Conservation (phyloP, 2,113 vertebrate species). For the Nesogale talazaci region DNA sequence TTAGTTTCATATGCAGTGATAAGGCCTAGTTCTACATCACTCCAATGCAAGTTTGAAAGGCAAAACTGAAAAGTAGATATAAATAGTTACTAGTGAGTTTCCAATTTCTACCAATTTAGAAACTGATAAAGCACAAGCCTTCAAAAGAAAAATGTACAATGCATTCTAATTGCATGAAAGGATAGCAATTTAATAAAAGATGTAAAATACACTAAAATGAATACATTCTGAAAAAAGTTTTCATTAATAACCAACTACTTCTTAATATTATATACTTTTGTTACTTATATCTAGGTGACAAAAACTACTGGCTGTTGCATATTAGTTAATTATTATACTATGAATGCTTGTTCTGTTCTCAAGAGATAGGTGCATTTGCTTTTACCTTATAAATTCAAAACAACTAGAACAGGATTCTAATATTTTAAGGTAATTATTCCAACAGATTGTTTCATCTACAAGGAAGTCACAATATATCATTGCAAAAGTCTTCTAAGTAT, state of each 20-base stretch:
- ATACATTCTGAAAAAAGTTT: slow-evolving; percentile 63
- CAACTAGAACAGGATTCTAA: slow-evolving; percentile 77
- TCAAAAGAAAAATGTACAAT: slow-evolving; percentile 69
- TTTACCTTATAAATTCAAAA: slow-evolving; percentile 81
- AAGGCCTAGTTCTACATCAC: slow-evolving; percentile 75
- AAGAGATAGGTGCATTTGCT: slow-evolving; percentile 69
- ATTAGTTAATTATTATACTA: slow-evolving; percentile 75
- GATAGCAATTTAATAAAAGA: slow-evolving; percentile 73
- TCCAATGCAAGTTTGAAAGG: slow-evolving; percentile 83
- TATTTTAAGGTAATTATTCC: slow-evolving; percentile 81
- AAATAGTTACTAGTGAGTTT: slow-evolving; percentile 64
- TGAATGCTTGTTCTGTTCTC: slow-evolving; percentile 79
- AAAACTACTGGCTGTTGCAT: slow-evolving; percentile 79
- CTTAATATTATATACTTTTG: slow-evolving; percentile 53
- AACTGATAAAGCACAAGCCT: slow-evolving; percentile 68
- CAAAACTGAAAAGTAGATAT: slow-evolving; percentile 77
- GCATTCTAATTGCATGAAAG: slow-evolving; percentile 75
- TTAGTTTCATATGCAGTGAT: slow-evolving; percentile 85
- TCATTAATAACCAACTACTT: slow-evolving; percentile 70
- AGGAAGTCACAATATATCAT: slow-evolving; percentile 82
- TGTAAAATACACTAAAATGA: slow-evolving; percentile 72
- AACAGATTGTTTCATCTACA: slow-evolving; percentile 84
- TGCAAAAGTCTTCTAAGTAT: slow-evolving; percentile 80
- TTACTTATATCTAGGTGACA: slow-evolving; percentile 67
- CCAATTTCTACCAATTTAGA: slow-evolving; percentile 70